A percentile compares a stretch with the other conserved stretches of the same genome.
Evolutionary conservation across 2,113 vertebrate species (phyloP).

Genomic region (Odontesthes bonariensis): DNA sequence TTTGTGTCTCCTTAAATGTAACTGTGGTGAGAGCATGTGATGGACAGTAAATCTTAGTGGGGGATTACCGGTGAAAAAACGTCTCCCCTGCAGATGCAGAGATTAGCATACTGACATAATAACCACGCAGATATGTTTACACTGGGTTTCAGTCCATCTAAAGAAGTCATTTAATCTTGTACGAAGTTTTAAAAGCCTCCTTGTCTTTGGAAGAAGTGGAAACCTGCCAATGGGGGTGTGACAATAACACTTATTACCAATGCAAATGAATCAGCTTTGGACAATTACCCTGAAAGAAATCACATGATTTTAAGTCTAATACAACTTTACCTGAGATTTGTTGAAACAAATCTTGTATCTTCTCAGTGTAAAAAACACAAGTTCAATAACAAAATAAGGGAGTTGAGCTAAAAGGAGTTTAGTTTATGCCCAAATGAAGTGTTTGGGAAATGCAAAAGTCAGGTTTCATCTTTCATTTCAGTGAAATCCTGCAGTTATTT

Average conservation of each 20-base stretch:
- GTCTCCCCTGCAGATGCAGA: constrained; percentile 21
- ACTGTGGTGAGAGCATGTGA: constrained; percentile 35
- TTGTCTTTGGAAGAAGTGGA: constrained; percentile 19
- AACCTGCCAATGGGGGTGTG: constrained; percentile 9
- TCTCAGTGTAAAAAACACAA: background rate
- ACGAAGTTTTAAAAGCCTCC: constrained; percentile 29
- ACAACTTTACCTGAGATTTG: background rate
- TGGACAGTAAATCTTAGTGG: constrained; percentile 29
- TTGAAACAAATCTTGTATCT: background rate
- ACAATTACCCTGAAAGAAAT: background rate
- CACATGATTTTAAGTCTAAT: constrained; percentile 18
- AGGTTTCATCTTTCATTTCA: no score
- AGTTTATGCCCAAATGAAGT: constrained; percentile 18
- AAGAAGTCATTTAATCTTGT: constrained; percentile 40
- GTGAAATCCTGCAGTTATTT: background rate
- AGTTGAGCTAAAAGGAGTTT: constrained; percentile 30
- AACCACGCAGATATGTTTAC: constrained; percentile 33
- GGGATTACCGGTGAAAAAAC: constrained; percentile 33
- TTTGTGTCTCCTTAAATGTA: background rate
- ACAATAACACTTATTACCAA: constrained; percentile 38
- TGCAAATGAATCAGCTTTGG: constrained; percentile 26
- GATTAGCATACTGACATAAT: constrained; percentile 57
- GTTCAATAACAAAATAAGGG: no score
- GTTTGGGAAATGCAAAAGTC: no score
- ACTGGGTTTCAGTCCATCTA: constrained; percentile 32